phyloP scores from a whole-genome alignment of 2,113 vertebrate genomes.

The Oophaga pumilio region DNA sequence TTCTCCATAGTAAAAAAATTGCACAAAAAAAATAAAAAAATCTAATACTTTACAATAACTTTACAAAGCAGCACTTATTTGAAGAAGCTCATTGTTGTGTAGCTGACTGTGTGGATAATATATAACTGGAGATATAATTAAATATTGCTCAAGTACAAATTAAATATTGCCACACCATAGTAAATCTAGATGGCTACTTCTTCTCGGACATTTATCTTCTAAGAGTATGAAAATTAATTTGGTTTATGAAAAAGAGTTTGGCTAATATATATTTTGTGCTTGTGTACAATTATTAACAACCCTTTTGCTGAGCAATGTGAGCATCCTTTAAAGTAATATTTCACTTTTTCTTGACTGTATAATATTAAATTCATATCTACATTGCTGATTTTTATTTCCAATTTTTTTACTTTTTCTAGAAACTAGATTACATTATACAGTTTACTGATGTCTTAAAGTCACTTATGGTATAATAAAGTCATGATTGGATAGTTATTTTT shows the following conservation, averaged over 20 bases:
- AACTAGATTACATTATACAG: not conserved
- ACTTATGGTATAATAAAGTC: too few species aligned
- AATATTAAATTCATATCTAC: not conserved
- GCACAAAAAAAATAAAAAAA: not conserved
- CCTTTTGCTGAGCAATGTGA: not conserved
- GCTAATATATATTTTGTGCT: not conserved
- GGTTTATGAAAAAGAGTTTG: not conserved
- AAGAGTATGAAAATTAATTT: conserved; percentile 24
- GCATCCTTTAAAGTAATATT: not conserved
- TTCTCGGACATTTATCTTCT: not conserved
- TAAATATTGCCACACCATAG: conserved; percentile 10
- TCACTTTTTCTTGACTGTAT: not conserved
- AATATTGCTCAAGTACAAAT: conserved; percentile 24
- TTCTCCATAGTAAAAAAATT: not conserved
- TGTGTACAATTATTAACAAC: not conserved
- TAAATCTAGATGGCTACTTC: conserved; percentile 32
- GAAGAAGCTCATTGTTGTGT: not conserved
- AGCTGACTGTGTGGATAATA: not conserved
- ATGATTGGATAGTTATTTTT: too few species aligned
- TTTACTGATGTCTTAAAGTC: not conserved
- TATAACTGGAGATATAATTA: conserved; percentile 9
- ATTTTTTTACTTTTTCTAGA: not conserved
- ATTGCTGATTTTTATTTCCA: not conserved
- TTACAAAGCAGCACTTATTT: not conserved
- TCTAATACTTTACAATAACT: not conserved